A percentile compares a stretch with the other conserved stretches of the same genome.
phyloP scores from a whole-genome alignment of 2,888 invertebrate species.

The Saturnia japonica region DNA sequence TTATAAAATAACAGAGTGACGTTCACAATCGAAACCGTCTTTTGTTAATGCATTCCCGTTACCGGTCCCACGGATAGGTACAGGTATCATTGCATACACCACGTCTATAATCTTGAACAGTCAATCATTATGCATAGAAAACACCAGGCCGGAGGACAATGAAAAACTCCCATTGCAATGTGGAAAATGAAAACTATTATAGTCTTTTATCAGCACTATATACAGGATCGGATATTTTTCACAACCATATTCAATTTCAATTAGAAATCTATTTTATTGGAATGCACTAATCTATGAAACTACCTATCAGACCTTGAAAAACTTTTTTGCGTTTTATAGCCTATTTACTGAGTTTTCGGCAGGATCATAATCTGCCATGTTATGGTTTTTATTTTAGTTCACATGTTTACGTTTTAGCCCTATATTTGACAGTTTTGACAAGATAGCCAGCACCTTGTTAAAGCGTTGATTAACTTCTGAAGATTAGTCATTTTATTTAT shows the following conservation, averaged over 20 bases:
- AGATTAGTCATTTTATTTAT: no score
- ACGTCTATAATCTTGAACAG: conserved; percentile 64
- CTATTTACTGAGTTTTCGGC: no score
- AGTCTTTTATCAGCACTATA: not conserved
- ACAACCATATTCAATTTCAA: not conserved
- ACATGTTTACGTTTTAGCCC: no score
- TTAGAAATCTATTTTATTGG: no score
- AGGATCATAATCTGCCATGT: no score
- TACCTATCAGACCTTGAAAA: no score
- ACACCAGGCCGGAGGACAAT: conserved; percentile 61
- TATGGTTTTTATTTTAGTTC: no score
- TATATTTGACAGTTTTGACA: no score
- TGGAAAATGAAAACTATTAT: conserved; percentile 66
- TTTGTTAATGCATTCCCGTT: conserved; percentile 69
- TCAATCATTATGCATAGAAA: conserved; percentile 70
- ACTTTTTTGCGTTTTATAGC: no score
- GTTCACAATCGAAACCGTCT: conserved; percentile 53
- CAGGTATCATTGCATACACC: conserved; percentile 59
- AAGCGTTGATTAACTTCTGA: no score
- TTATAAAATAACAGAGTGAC: conserved; percentile 52
- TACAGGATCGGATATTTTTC: not conserved
- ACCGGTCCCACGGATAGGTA: conserved; percentile 65
- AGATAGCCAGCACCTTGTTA: no score
- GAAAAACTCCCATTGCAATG: conserved; percentile 64
- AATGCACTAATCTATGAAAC: no score